phyloP scores from a whole-genome alignment of 1,140 invertebrate species.

The Drosophila chauvacae region DNA sequence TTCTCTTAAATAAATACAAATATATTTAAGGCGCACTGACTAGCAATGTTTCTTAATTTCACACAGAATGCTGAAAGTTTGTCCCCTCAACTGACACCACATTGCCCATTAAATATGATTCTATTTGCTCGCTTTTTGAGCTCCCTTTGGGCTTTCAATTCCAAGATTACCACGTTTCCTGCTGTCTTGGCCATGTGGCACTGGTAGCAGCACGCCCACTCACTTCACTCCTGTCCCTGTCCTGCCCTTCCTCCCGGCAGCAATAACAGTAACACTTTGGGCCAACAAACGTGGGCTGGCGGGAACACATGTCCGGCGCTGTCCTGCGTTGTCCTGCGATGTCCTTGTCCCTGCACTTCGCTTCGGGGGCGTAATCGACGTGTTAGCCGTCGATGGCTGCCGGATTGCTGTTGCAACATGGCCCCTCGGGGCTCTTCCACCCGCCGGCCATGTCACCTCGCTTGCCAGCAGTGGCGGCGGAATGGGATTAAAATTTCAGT shows the following conservation, averaged over 20 bases:
- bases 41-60: background rate
- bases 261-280: conserved; percentile 36
- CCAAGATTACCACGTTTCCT: conserved; percentile 22
- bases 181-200: conserved; percentile 32
- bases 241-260: background rate
- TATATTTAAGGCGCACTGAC: background rate
- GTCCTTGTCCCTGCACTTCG: conserved; percentile 10
- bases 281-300: conserved; percentile 14
- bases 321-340: conserved; percentile 14
- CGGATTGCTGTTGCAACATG: conserved; percentile 18
- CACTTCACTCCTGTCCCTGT: no score
- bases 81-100: background rate
- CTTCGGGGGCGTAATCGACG: conserved; percentile 16
- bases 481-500: conserved; percentile 31
- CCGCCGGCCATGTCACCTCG: conserved; percentile 3
- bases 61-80: background rate
- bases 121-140: background rate
- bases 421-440: background rate
- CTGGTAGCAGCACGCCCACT: conserved; percentile 1
- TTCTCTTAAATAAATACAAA: background rate
- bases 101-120: conserved; percentile 11
- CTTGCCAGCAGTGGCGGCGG: conserved; percentile 4
- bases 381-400: conserved; percentile 11
- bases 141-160: conserved; percentile 6
- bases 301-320: conserved; percentile 32